phyloP scores from a whole-genome alignment of 2,797 vertebrate species.

The Siniperca scherzeri region DNA sequence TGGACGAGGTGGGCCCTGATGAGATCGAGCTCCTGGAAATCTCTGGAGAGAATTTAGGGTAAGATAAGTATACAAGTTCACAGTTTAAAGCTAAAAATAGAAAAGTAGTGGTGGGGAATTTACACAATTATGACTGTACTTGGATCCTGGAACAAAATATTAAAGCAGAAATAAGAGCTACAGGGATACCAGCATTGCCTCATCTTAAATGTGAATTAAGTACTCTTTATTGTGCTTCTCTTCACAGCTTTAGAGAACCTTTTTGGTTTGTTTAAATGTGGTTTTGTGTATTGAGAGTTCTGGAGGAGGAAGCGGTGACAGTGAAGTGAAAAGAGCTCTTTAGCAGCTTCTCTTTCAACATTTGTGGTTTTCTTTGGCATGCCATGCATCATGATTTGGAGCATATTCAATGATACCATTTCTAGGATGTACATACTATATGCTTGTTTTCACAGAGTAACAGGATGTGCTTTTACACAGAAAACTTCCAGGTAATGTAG shows the following conservation, averaged over 20 bases:
- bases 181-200: neutral
- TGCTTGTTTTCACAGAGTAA: conserved; percentile 11
- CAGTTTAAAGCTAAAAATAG: conserved; percentile 7
- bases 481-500: neutral
- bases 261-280: conserved; percentile 37
- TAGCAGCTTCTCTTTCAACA: conserved; percentile 23
- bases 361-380: conserved; percentile 47
- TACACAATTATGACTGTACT: neutral
- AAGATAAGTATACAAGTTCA: conserved; percentile 61
- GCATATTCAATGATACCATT: neutral
- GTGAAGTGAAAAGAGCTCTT: conserved; percentile 20
- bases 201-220: neutral
- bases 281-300: conserved; percentile 2
- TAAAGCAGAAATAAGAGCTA: neutral
- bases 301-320: conserved; percentile 56
- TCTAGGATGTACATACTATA: neutral
- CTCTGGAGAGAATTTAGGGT: conserved; percentile 81
- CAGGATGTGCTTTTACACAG: conserved; percentile 30
- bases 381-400: conserved; percentile 1
- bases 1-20: conserved; percentile 86
- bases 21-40: conserved; percentile 88
- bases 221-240: neutral
- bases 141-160: neutral
- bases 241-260: neutral
- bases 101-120: neutral